Evolutionary conservation across 2,797 vertebrate genomes (phyloP).

Genomic region (Tiaroga cobitis): DNA sequence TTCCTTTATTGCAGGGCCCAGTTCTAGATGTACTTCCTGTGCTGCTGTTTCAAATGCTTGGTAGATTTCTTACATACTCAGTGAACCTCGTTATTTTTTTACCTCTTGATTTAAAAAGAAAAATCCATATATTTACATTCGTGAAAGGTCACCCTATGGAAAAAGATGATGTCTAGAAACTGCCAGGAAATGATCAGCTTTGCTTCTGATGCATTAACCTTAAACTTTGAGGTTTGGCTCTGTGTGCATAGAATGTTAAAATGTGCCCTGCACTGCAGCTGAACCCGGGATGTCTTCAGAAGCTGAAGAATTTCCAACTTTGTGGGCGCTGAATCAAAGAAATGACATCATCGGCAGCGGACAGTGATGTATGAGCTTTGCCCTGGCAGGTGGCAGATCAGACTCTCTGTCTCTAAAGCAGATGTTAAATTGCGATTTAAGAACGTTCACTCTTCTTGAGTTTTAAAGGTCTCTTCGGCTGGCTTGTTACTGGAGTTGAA

Average conservation of each 20-base stretch:
- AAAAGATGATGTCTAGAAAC: background rate
- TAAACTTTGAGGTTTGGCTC: slow-evolving; percentile 1
- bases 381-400: slow-evolving; percentile 34
- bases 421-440: slow-evolving; percentile 48
- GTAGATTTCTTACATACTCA: background rate
- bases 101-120: background rate
- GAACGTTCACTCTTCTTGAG: slow-evolving; percentile 23
- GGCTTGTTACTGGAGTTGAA: slow-evolving; percentile 29
- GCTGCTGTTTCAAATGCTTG: background rate
- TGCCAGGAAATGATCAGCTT: slow-evolving; percentile 1
- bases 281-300: slow-evolving; percentile 8
- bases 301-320: slow-evolving; percentile 22
- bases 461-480: slow-evolving; percentile 43
- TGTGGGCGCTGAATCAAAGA: slow-evolving; percentile 5
- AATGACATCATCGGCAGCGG: slow-evolving; percentile 51
- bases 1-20: background rate
- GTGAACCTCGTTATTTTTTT: background rate
- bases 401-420: slow-evolving; percentile 38
- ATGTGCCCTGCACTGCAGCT: background rate
- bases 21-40: background rate
- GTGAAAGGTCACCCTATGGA: background rate
- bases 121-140: slow-evolving; percentile 4
- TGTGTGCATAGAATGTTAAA: slow-evolving; percentile 19
- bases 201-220: slow-evolving; percentile 27
- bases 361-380: slow-evolving; percentile 54